Percentiles rank a stretch among this genome's conserved stretches.
Conservation (phyloP, 2,797 vertebrate genomes). For the Phoebastria nigripes region DNA sequence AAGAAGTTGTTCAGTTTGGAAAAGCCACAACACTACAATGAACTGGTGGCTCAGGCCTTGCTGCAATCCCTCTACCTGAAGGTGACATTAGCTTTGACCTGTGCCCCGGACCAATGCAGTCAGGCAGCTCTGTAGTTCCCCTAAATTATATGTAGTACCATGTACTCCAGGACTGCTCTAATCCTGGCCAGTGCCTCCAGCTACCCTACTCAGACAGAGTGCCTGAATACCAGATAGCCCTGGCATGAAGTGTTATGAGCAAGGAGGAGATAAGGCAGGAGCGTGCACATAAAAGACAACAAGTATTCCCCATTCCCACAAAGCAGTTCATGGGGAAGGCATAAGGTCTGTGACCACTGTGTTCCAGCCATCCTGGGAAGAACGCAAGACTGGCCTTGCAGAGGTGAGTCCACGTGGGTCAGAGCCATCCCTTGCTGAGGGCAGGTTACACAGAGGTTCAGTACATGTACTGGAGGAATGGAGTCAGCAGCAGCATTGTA, state of each 20-base stretch:
- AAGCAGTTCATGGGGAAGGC: background rate
- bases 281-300: accelerated
- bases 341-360: accelerated
- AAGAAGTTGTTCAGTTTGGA: background rate
- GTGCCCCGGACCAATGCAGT: accelerated
- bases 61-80: background rate
- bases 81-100: background rate
- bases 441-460: background rate
- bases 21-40: background rate
- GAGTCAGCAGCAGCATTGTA: background rate
- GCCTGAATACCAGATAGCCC: background rate
- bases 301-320: background rate
- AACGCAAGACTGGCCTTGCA: background rate
- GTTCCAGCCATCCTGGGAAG: background rate
- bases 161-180: background rate
- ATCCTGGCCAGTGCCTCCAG: background rate
- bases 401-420: background rate
- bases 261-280: background rate
- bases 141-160: accelerated
- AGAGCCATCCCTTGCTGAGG: background rate
- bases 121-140: background rate
- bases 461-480: accelerated
- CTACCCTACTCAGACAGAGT: background rate
- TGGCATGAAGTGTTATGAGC: background rate
- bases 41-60: background rate